Base-by-base conservation (phyloP, 1,140 invertebrate genomes). In the Magallana ariakensis region DNA sequence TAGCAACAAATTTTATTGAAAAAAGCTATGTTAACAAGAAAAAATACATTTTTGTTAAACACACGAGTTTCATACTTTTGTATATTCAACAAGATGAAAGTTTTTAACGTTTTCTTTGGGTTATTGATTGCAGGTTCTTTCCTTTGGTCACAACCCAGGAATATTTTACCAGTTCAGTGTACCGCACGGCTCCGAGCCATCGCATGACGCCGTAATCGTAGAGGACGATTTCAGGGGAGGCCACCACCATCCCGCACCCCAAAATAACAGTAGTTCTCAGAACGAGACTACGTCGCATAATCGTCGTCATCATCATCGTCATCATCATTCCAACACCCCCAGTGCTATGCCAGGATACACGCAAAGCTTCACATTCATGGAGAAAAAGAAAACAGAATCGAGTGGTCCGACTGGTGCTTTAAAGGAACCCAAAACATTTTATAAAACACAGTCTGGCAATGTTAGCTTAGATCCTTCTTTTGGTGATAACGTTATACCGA, bases 301-400 rank as follows among this genome's bases (percentile, higher is more conserved):
- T 60, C 58, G 58, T 13, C 66, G 33, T 70, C 62, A 70, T 70
- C 62, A 22, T 22, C 62, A 22, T 70, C 62, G 26, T 8, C 62
- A 70, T 70, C 10, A n/a, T 19, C 62, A 22, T 15, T 26, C 80
- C 46, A 54, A 10, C 46, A n/a, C n/a, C 4, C 55, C 80, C 10
- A n/a, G 54, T 55, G 80, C 54, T 15, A 85, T 87, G 46, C 88
- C 88, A 4, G 85, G 58, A 46, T 89, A 89, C 53, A 89, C 88
- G 13, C 88, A 89, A 53, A 89, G 88, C 60, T 89, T 89, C 58
- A 66, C 70, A n/a, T 89, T 87, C 70, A 87, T 89, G 60, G 80
- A 85, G 19, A 89, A 85, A 55, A 82, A 54, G 54, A 54, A 82
- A 16, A 54, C 15, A 55, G n/a, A 57, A 16, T 55, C 53, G 13